A percentile compares a stretch with the other conserved stretches of the same genome.
These are phyloP conservation scores for Champsocephalus esox DNA, from an alignment of 2,797 vertebrate species.

Conservation along the genomic window DNA sequence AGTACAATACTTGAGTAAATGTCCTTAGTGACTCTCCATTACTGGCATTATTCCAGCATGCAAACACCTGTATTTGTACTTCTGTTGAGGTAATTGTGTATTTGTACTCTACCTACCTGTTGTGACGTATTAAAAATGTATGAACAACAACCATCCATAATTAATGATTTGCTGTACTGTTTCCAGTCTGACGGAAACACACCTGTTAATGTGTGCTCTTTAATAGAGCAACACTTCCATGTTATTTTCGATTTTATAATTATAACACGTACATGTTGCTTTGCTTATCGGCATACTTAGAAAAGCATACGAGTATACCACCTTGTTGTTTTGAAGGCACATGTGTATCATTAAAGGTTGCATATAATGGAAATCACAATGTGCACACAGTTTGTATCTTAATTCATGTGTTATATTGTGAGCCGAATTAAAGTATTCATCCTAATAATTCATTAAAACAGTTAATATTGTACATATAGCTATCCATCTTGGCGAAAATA, in stretches of 20 bases:
- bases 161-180: neutral
- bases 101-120: neutral
- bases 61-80: too few relatives aligned
- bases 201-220: neutral
- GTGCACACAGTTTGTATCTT: neutral
- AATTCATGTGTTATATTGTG: neutral
- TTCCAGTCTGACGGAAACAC: neutral
- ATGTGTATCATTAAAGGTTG: neutral
- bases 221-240: neutral
- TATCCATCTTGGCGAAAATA: rapidly evolving
- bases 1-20: too few relatives aligned
- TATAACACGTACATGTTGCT: too few relatives aligned
- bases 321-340: neutral
- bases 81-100: neutral
- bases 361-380: neutral
- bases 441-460: rapidly evolving
- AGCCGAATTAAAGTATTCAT: slow-evolving; percentile 15
- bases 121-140: too few relatives aligned
- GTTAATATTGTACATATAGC: rapidly evolving
- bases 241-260: neutral
- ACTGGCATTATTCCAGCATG: too few relatives aligned
- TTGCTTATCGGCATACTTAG: neutral
- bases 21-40: too few relatives aligned
- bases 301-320: neutral
- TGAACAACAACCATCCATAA: too few relatives aligned